Evolutionary conservation across 2,797 vertebrate genomes (phyloP).

Genomic region (Amniataba percoides): DNA sequence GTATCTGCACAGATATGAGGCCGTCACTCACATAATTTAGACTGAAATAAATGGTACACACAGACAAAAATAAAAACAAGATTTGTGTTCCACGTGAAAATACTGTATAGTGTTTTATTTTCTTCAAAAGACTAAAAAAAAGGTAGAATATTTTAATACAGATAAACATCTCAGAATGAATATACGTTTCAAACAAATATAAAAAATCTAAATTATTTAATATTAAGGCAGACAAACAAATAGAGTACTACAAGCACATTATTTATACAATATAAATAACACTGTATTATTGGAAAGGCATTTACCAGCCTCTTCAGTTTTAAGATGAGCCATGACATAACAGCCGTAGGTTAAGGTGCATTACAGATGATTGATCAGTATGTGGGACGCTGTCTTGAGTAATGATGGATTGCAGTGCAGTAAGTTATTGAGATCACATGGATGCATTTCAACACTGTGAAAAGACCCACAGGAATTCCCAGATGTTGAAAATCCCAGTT

Average conservation of each 20-base stretch:
- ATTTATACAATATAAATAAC: conserved; percentile 44
- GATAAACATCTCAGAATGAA: not conserved
- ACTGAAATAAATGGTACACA: not conserved
- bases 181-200: conserved; percentile 8
- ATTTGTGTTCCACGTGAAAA: not conserved
- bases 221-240: conserved; percentile 23
- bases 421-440: not conserved
- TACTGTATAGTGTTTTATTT: conserved; percentile 22
- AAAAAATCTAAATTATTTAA: not conserved
- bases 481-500: not conserved
- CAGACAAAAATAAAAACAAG: not conserved
- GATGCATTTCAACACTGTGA: not conserved
- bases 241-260: conserved; percentile 1
- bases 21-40: conserved; percentile 13
- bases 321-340: not conserved
- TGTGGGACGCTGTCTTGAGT: conserved; percentile 33
- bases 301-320: not conserved
- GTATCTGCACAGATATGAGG: not conserved
- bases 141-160: not conserved
- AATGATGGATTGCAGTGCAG: not conserved
- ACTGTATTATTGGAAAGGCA: conserved; percentile 1
- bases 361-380: conserved; percentile 11
- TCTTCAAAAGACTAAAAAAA: conserved; percentile 1
- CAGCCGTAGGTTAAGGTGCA: conserved; percentile 48
- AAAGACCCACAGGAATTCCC: not conserved